Evolutionary conservation across 2,888 invertebrate genomes (phyloP).

Genomic region (Brachyopa scutellaris): DNA sequence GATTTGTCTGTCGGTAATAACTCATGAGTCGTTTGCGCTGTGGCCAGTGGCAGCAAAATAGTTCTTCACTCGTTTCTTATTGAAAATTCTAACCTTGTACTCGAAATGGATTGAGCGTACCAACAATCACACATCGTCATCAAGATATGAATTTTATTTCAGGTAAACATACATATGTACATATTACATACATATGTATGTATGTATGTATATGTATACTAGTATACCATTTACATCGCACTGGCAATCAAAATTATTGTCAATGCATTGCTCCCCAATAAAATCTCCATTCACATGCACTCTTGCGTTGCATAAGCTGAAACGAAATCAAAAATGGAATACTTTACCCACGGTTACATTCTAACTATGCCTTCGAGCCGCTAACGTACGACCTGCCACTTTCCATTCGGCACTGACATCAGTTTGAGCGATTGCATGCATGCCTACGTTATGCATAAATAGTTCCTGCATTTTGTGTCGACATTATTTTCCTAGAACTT

Average conservation of each 20-base stretch:
- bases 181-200: too few species aligned
- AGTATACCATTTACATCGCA: neutral
- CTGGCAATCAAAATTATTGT: constrained; percentile 9
- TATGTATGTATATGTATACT: too few species aligned
- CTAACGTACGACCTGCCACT: constrained; percentile 45
- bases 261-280: constrained; percentile 7
- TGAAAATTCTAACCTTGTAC: constrained; percentile 54
- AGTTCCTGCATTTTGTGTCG: constrained; percentile 62
- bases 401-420: constrained; percentile 60
- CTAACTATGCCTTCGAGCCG: constrained; percentile 6
- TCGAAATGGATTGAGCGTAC: constrained; percentile 25
- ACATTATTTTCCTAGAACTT: constrained; percentile 33
- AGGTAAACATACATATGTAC: too few species aligned
- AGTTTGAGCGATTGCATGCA: constrained; percentile 58
- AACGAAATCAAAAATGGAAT: constrained; percentile 25
- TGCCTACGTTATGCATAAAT: constrained; percentile 61
- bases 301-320: constrained; percentile 43
- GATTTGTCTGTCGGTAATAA: constrained; percentile 1
- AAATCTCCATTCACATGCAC: constrained; percentile 9
- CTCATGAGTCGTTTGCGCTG: neutral
- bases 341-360: neutral
- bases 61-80: constrained; percentile 44
- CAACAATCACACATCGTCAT: constrained; percentile 49
- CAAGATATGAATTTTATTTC: too few species aligned
- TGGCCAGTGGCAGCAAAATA: neutral